Evolutionary conservation across 2,888 invertebrate species (phyloP).

Genomic region (Lasioglossum calceatum): DNA sequence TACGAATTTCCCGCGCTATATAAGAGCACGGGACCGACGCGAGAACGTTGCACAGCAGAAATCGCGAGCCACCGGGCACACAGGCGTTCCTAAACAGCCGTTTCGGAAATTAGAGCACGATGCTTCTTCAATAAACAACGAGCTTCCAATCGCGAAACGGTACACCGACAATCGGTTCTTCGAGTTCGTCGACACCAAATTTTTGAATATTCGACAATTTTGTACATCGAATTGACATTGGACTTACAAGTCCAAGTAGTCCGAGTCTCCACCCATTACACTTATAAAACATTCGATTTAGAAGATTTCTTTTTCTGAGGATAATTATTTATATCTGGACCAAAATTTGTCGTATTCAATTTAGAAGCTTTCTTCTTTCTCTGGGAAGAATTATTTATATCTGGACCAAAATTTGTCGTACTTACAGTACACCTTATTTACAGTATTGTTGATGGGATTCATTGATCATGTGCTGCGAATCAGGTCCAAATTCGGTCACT

Average conservation of each 20-base stretch:
- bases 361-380: too few species aligned
- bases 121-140: neutral
- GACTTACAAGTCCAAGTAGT: neutral
- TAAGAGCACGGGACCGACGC: conserved; percentile 34
- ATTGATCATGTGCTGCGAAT: neutral
- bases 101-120: neutral
- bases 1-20: conserved; percentile 43
- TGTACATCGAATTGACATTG: neutral
- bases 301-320: neutral
- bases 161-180: neutral
- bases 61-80: conserved; percentile 35
- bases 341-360: too few species aligned
- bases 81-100: neutral
- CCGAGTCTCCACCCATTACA: neutral
- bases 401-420: too few species aligned
- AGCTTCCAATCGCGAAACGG: neutral
- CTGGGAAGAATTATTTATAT: neutral
- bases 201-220: neutral
- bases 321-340: neutral
- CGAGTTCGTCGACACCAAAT: neutral
- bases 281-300: neutral
- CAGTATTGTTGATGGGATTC: neutral
- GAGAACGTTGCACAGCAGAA: conserved; percentile 32
- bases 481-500: neutral
- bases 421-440: neutral